Evolutionary conservation across 2,113 vertebrate species (phyloP), one percentile per base, ranked within the genome.

Genomic region (Colistium nudipinnis): DNA sequence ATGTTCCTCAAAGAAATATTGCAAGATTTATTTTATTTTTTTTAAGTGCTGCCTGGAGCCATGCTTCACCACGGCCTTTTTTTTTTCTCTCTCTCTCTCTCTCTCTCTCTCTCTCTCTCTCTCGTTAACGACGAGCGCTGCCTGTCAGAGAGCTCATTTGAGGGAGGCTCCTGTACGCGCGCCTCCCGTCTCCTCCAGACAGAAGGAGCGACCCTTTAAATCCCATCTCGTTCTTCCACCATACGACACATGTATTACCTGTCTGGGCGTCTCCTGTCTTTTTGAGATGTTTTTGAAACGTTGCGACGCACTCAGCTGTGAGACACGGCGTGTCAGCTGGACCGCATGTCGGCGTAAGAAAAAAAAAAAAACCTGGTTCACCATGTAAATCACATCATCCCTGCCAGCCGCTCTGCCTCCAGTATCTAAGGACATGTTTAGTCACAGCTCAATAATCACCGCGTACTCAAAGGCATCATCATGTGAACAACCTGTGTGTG

Each of bases 1-100:
- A 67, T 84, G 83, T 86, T 80, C 83, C 84, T 77, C 78, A 82
- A 76, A 85, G 74, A 89, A 87, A 83, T 81, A 85, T 82, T 76
- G 76, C 70, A 60, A 66, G 65, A 62, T 76, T 55, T 36, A 9
- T 43, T 44, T 43, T 43, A 17, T 77, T 78, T 75, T 51, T 70
- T 86, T 63, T 67, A 81, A 87, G 80, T 72, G 84, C 76, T 54
- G 83, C 84, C 82, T 54, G 4, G 33, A 84, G 87, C 74, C 63
- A 78, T 85, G 67, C 81, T 75, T 82, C 77, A 77, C 81, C 77
- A 41, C 25, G 36, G 74, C 49, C 52, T 78, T 59, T 24, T 59
- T 20, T n/a, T n/a, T n/a, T n/a, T n/a, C n/a, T n/a, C n/a, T n/a
- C n/a, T n/a, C n/a, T n/a, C n/a, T n/a, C n/a, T n/a, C n/a, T n/a